Percentiles rank a stretch among this genome's conserved stretches.
Evolutionary conservation across 2,797 vertebrate genomes (phyloP).

Genomic region (Cryptoblepharus egeriae): DNA sequence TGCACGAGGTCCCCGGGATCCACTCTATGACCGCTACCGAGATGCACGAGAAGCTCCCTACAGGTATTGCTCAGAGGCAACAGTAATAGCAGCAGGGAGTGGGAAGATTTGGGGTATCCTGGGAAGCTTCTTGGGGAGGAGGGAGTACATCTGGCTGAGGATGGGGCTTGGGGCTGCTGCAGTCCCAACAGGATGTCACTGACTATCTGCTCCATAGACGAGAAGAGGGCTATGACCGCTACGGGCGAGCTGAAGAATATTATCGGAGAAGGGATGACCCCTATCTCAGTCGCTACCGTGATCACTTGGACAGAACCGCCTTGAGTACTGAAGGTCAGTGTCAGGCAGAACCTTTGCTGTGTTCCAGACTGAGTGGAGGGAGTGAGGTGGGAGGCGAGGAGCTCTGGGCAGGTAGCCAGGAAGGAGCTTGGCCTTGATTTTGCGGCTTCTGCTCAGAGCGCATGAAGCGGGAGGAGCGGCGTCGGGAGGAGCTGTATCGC

Average conservation of each 20-base stretch:
- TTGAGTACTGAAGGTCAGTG: slow-evolving; percentile 84
- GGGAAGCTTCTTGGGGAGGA: neutral
- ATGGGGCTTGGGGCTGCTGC: neutral
- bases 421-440: rapidly evolving
- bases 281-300: slow-evolving; percentile 87
- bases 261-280: slow-evolving; percentile 90
- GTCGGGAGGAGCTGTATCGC: slow-evolving; percentile 93
- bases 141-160: rapidly evolving
- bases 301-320: slow-evolving; percentile 85
- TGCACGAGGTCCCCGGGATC: slow-evolving; percentile 56
- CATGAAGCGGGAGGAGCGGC: slow-evolving; percentile 86
- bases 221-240: slow-evolving; percentile 87
- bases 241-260: slow-evolving; percentile 84
- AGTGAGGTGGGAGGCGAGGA: rapidly evolving
- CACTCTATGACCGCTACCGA: slow-evolving; percentile 68
- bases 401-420: neutral
- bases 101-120: neutral
- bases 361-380: neutral
- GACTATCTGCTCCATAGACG: slow-evolving; percentile 68
- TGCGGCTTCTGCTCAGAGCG: slow-evolving; percentile 77
- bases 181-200: neutral
- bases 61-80: slow-evolving; percentile 62
- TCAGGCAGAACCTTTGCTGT: neutral
- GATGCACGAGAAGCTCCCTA: slow-evolving; percentile 73
- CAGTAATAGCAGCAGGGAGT: slow-evolving; percentile 43